phyloP scores from a whole-genome alignment of 2,888 invertebrate genomes.

The Pilophorus perplexus region DNA sequence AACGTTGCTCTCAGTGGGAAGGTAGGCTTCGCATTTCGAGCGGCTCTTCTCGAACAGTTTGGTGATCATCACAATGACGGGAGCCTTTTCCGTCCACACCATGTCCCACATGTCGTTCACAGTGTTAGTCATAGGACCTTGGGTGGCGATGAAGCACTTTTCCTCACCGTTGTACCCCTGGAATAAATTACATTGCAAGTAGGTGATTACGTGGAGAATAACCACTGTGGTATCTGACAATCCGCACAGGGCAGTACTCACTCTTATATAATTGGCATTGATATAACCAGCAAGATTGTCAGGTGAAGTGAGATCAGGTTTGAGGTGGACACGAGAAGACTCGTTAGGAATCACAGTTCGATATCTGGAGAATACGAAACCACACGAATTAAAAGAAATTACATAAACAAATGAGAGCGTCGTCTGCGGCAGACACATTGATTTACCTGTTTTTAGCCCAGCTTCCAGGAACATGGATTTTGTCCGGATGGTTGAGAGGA shows the following conservation, averaged over 20 bases:
- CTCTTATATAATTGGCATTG: slow-evolving; percentile 91
- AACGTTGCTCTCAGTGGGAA: slow-evolving; percentile 60
- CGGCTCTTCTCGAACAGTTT: slow-evolving; percentile 78
- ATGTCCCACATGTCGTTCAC: slow-evolving; percentile 89
- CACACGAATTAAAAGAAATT: not conserved
- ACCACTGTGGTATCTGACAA: too few relatives aligned
- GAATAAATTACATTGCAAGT: not conserved
- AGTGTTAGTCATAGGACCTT: slow-evolving; percentile 87
- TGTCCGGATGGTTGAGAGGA: slow-evolving; percentile 87
- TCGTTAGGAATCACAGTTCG: slow-evolving; percentile 87
- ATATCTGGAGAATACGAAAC: slow-evolving; percentile 61
- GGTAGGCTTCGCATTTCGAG: slow-evolving; percentile 86
- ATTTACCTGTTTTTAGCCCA: slow-evolving; percentile 69
- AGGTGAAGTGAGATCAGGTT: slow-evolving; percentile 50
- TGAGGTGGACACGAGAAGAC: slow-evolving; percentile 74
- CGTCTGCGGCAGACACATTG: too few relatives aligned
- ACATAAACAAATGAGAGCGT: not conserved
- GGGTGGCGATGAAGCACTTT: slow-evolving; percentile 85
- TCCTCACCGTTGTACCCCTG: slow-evolving; percentile 87
- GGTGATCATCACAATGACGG: slow-evolving; percentile 84
- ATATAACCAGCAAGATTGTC: slow-evolving; percentile 72
- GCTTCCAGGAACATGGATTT: slow-evolving; percentile 83
- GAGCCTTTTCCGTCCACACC: slow-evolving; percentile 63
- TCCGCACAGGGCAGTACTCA: slow-evolving; percentile 56
- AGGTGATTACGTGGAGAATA: not conserved